Conservation (phyloP, 2,797 vertebrate species). For the Lycodopsis pacificus region DNA sequence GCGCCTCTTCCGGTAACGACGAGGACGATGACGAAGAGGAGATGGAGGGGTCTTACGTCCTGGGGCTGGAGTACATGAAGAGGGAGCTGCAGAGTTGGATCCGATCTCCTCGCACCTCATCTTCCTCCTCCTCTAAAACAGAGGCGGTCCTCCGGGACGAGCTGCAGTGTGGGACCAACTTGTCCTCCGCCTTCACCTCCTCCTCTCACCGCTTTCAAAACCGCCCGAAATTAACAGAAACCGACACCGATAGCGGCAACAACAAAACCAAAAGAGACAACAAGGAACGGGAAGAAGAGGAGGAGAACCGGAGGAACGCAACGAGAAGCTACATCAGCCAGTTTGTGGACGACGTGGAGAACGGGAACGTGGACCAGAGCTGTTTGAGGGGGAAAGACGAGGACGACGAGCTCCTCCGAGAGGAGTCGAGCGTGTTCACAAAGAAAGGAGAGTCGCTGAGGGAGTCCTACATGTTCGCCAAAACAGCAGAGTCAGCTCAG, state of each 20-base stretch:
- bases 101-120: slow-evolving; percentile 79
- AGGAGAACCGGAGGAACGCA: slow-evolving; percentile 77
- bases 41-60: slow-evolving; percentile 89
- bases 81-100: slow-evolving; percentile 94
- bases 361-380: slow-evolving; percentile 91
- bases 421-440: slow-evolving; percentile 80
- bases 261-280: slow-evolving; percentile 33
- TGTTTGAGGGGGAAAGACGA: slow-evolving; percentile 80
- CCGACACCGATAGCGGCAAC: slow-evolving; percentile 76
- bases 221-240: slow-evolving; percentile 81
- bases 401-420: slow-evolving; percentile 78
- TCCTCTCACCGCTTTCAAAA: slow-evolving; percentile 76
- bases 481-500: slow-evolving; percentile 22
- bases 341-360: slow-evolving; percentile 94
- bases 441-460: slow-evolving; percentile 79
- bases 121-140: slow-evolving; percentile 76
- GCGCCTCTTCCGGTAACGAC: slow-evolving; percentile 79
- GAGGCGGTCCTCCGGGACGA: slow-evolving; percentile 88
- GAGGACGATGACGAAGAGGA: slow-evolving; percentile 89
- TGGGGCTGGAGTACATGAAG: slow-evolving; percentile 94
- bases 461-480: slow-evolving; percentile 70
- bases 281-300: slow-evolving; percentile 67
- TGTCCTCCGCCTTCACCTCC: slow-evolving; percentile 20
- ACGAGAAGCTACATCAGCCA: slow-evolving; percentile 82
- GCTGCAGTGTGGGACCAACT: slow-evolving; percentile 84